Evolutionary conservation across 23 tunicate species (phyloP).

Genomic region (Trididemnum nubilum): DNA sequence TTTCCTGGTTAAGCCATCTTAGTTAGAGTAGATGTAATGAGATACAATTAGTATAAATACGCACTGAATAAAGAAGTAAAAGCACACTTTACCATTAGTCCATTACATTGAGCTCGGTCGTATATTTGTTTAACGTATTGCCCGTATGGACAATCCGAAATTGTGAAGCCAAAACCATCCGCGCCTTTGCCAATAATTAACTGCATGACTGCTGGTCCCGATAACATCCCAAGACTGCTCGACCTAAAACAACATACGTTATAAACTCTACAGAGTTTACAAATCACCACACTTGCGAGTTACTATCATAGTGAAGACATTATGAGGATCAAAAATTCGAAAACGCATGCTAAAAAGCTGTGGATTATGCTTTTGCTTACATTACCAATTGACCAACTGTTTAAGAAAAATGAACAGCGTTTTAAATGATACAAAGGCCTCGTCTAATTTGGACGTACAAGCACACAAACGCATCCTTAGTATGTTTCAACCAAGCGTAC

Average conservation of each 20-base stretch:
- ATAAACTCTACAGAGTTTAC: too few relatives aligned
- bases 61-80: too few relatives aligned
- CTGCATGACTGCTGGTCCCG: constrained; percentile 74
- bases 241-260: constrained; percentile 34
- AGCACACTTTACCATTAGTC: constrained; percentile 63
- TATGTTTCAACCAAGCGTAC: too few relatives aligned
- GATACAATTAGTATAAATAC: too few relatives aligned
- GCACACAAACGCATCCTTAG: too few relatives aligned
- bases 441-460: too few relatives aligned
- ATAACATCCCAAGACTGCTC: constrained; percentile 38
- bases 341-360: too few relatives aligned
- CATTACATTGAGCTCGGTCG: constrained; percentile 52
- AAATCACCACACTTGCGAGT: not conserved
- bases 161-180: constrained; percentile 88
- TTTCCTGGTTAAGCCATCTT: not conserved
- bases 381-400: too few relatives aligned
- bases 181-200: constrained; percentile 67
- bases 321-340: not conserved
- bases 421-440: too few relatives aligned
- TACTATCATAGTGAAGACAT: not conserved
- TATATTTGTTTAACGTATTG: constrained; percentile 77
- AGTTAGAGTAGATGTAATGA: not conserved
- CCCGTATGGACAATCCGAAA: constrained; percentile 86
- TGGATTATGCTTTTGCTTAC: too few relatives aligned
- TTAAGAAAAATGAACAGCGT: too few relatives aligned